Evolutionary conservation across 2,888 invertebrate genomes (phyloP).

Genomic region (Argyresthia albistria): DNA sequence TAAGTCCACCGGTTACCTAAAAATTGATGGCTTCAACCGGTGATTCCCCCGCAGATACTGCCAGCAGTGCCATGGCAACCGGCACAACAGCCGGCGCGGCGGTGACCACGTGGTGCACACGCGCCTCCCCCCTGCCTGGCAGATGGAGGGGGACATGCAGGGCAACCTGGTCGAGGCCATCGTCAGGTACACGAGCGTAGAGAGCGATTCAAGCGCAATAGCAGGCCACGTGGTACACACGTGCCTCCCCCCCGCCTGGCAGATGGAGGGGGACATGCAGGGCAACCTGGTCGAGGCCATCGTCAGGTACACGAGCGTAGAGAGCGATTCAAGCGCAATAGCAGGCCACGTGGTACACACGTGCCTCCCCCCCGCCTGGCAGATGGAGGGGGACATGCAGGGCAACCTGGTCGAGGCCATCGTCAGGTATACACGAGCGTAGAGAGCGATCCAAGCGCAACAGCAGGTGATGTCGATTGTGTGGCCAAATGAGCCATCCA

Average conservation of each 20-base stretch:
- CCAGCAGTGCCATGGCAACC: constrained; percentile 88
- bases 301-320: constrained; percentile 76
- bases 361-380: constrained; percentile 88
- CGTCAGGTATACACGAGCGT: constrained; percentile 77
- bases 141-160: constrained; percentile 92
- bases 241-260: constrained; percentile 88
- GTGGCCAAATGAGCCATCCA: too few species aligned
- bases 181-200: constrained; percentile 76
- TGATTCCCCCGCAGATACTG: constrained; percentile 80
- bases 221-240: constrained; percentile 95
- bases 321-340: too few species aligned
- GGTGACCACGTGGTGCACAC: constrained; percentile 93
- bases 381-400: constrained; percentile 92
- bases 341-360: constrained; percentile 95
- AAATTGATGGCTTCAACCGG: too few species aligned
- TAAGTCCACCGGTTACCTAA: too few species aligned
- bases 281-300: constrained; percentile 95
- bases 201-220: too few species aligned
- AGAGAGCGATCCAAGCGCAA: too few species aligned
- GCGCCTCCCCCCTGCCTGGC: constrained; percentile 88
- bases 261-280: constrained; percentile 92
- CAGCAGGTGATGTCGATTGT: too few species aligned
- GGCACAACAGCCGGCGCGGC: constrained; percentile 90
- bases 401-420: constrained; percentile 95
- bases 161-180: constrained; percentile 95